Evolutionary conservation across 2,113 vertebrate species (phyloP).

Genomic region (Cnemophilus loriae): DNA sequence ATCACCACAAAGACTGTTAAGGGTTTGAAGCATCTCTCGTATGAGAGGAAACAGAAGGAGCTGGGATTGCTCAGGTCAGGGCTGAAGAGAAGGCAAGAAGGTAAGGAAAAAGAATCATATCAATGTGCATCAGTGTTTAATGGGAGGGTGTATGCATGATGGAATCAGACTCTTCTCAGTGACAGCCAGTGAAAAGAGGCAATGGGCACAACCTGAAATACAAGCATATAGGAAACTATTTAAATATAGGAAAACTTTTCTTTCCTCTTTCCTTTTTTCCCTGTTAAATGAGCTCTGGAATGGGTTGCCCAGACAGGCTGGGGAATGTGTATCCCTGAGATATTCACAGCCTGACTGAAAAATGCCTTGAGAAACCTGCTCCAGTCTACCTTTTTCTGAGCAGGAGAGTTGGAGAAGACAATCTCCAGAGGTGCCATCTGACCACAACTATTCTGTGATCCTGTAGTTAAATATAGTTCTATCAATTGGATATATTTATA

Average conservation of each 20-base stretch:
- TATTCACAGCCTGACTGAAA: background rate
- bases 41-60: background rate
- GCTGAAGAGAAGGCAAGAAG: background rate
- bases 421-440: background rate
- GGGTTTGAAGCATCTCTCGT: background rate
- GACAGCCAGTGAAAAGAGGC: background rate
- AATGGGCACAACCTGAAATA: background rate
- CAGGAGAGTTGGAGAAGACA: background rate
- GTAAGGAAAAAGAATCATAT: background rate
- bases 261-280: background rate
- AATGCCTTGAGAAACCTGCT: background rate
- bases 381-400: background rate
- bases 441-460: background rate
- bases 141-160: background rate
- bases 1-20: background rate
- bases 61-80: background rate
- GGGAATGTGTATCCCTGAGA: background rate
- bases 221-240: background rate
- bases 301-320: background rate
- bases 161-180: background rate
- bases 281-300: background rate
- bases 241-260: background rate
- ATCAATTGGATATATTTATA: background rate
- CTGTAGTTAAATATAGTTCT: background rate
- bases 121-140: background rate